Conservation (phyloP, 2,888 invertebrate genomes). For the Xanthostigma xanthostigma region DNA sequence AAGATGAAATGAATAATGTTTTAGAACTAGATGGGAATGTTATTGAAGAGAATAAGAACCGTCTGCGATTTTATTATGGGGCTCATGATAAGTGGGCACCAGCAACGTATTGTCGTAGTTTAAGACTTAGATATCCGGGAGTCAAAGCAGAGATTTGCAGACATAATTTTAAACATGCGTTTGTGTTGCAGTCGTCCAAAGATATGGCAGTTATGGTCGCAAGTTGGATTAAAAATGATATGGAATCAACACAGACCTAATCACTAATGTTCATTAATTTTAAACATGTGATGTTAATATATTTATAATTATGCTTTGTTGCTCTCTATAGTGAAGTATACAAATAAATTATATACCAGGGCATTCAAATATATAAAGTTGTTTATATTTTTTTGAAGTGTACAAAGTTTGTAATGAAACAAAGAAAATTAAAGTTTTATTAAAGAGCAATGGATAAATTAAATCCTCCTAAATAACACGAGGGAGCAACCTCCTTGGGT, state of each 20-base stretch:
- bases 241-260: not conserved
- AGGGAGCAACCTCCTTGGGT: too few relatives aligned
- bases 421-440: too few relatives aligned
- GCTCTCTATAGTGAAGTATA: not conserved
- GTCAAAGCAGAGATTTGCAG: slow-evolving; percentile 44
- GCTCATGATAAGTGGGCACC: slow-evolving; percentile 75
- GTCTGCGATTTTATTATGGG: slow-evolving; percentile 69
- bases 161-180: slow-evolving; percentile 55
- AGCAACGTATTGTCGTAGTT: slow-evolving; percentile 46
- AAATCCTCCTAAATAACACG: too few relatives aligned
- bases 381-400: too few relatives aligned
- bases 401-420: too few relatives aligned
- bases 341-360: too few relatives aligned
- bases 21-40: slow-evolving; percentile 45
- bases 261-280: not conserved
- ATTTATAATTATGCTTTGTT: not conserved
- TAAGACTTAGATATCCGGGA: slow-evolving; percentile 42
- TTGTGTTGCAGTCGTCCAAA: slow-evolving; percentile 52
- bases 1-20: slow-evolving; percentile 68
- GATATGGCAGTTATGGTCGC: slow-evolving; percentile 32
- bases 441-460: too few relatives aligned
- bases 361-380: too few relatives aligned
- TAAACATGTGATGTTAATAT: not conserved
- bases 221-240: slow-evolving; percentile 19
- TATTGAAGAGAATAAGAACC: slow-evolving; percentile 39